Evolutionary conservation across 2,113 vertebrate genomes (phyloP).

Genomic region (Microcebus tavaratra): DNA sequence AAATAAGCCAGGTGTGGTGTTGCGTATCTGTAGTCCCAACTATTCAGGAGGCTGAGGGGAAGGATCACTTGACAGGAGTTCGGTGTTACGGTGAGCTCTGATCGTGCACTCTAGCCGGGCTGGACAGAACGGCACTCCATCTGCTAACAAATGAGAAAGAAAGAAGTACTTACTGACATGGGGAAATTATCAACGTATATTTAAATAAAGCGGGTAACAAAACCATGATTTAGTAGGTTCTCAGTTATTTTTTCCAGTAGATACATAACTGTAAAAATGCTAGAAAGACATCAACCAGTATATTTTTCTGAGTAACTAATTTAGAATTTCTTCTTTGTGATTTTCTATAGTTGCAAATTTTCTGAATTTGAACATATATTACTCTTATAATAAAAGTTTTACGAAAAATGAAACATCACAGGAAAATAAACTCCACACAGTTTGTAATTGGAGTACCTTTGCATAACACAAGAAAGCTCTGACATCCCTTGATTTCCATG

Average conservation of each 20-base stretch:
- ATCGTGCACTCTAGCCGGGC: too few relatives aligned
- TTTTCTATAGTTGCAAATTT: neutral
- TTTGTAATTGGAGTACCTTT: neutral
- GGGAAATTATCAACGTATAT: neutral
- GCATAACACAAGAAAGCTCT: neutral
- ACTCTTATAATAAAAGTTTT: neutral
- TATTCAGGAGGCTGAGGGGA: too few relatives aligned
- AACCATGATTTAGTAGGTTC: neutral
- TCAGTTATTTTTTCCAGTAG: constrained; percentile 28
- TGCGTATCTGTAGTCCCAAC: too few relatives aligned
- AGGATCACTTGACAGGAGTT: too few relatives aligned
- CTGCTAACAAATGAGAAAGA: neutral
- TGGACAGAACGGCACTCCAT: too few relatives aligned
- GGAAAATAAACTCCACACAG: neutral
- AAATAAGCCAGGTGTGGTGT: too few relatives aligned
- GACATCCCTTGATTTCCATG: accelerated
- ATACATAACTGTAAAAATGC: neutral
- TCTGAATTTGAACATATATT: neutral
- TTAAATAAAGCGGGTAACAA: neutral
- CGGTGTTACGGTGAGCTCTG: too few relatives aligned
- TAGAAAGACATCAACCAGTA: neutral
- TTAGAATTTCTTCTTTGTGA: constrained; percentile 4
- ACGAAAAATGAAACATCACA: neutral
- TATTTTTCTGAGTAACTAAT: neutral
- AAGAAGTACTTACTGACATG: neutral